These are phyloP conservation scores for Pampusana beccarii DNA, from an alignment of 2,113 vertebrate species.

Conservation along the genomic window DNA sequence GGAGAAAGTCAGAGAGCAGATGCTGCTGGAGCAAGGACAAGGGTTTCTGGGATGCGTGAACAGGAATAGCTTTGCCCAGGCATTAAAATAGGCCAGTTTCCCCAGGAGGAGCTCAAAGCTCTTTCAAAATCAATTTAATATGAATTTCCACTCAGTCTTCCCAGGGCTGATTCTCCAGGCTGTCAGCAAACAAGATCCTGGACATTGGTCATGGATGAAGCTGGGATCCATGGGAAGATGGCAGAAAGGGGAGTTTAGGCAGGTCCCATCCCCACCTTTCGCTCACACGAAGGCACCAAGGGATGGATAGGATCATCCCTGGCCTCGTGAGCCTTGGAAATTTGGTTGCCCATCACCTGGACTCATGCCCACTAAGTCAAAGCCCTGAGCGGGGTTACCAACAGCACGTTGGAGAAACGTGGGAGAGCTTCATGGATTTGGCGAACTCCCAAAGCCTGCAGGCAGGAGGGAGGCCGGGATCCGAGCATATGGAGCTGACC, in stretches of 20 bases:
- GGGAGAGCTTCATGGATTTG: not conserved
- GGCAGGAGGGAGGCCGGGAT: not conserved
- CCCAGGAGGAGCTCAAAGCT: not conserved
- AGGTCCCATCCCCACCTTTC: not conserved
- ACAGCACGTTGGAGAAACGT: not conserved
- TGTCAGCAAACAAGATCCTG: not conserved
- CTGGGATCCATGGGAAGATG: not conserved
- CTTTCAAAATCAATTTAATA: not conserved
- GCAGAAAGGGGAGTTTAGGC: not conserved
- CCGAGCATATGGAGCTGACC: rapidly evolving
- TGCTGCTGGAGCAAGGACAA: not conserved
- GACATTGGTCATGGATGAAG: not conserved
- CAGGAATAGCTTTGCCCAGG: not conserved
- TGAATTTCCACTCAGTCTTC: not conserved
- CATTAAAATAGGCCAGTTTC: not conserved
- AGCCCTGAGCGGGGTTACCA: not conserved
- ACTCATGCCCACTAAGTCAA: not conserved
- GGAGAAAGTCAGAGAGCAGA: not conserved
- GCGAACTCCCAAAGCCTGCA: not conserved
- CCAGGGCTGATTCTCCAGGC: not conserved
- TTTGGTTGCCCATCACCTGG: not conserved
- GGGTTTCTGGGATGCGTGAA: not conserved
- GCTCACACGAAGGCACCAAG: not conserved
- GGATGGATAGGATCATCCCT: not conserved
- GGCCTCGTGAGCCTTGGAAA: not conserved